phyloP scores from a whole-genome alignment of 1,140 invertebrate species.

The Propsilocerus akamusi region DNA sequence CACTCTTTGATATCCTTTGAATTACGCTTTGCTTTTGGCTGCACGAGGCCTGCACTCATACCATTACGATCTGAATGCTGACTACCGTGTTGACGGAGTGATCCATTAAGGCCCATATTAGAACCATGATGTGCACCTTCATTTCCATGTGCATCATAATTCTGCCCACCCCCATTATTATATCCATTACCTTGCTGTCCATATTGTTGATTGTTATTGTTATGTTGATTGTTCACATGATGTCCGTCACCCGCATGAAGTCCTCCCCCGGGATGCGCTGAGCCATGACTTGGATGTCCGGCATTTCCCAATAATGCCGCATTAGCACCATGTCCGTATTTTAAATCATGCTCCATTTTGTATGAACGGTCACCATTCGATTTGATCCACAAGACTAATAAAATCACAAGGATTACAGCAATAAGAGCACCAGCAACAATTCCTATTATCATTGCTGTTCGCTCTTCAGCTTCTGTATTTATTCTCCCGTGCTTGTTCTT shows the following conservation, averaged over 20 bases:
- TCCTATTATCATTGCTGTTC: conserved; percentile 60
- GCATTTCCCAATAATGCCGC: conserved; percentile 52
- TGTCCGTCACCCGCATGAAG: conserved; percentile 12
- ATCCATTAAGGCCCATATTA: conserved; percentile 10
- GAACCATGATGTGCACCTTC: conserved; percentile 10
- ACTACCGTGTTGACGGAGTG: conserved; percentile 11
- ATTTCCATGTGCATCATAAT: conserved; percentile 10
- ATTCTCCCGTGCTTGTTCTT: conserved; percentile 37
- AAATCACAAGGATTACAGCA: conserved; percentile 74
- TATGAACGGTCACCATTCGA: conserved; percentile 71
- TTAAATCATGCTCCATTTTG: conserved; percentile 72
- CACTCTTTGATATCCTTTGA: conserved; percentile 84
- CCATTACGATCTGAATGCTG: conserved; percentile 10
- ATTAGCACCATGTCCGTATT: conserved; percentile 46
- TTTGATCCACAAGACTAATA: conserved; percentile 71
- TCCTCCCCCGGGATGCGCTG: conserved; percentile 16
- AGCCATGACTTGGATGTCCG: too few species aligned
- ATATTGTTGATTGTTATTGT: conserved; percentile 7
- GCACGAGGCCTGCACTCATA: conserved; percentile 22
- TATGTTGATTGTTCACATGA: conserved; percentile 18
- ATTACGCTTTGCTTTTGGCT: conserved; percentile 46
- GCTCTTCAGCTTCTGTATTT: conserved; percentile 49
- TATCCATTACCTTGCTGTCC: conserved; percentile 8
- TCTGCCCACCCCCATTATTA: conserved; percentile 9
- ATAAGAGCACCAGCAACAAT: conserved; percentile 84